Evolutionary conservation across 2,888 invertebrate species (phyloP).

Genomic region (Brachyptera putata): DNA sequence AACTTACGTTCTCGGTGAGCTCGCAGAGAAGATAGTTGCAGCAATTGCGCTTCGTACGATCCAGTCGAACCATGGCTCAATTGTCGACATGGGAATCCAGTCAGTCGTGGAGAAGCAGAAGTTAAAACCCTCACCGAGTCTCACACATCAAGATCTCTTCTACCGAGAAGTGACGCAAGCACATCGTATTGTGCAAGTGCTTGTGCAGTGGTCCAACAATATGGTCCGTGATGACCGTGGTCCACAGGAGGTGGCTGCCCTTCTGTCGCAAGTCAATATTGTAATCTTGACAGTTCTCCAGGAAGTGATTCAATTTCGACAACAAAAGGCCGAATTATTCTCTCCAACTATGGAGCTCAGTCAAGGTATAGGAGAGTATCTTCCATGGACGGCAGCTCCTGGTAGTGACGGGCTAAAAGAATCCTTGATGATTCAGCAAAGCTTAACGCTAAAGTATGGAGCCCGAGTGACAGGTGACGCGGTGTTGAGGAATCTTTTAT

Average conservation of each 20-base stretch:
- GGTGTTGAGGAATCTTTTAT: slow-evolving; percentile 54
- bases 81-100: slow-evolving; percentile 56
- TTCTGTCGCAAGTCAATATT: slow-evolving; percentile 55
- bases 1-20: slow-evolving; percentile 59
- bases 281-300: slow-evolving; percentile 57
- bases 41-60: slow-evolving; percentile 65
- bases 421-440: slow-evolving; percentile 48
- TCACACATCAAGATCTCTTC: slow-evolving; percentile 71
- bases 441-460: slow-evolving; percentile 44
- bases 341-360: slow-evolving; percentile 40
- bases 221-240: slow-evolving; percentile 56
- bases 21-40: slow-evolving; percentile 75
- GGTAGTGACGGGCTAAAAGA: slow-evolving; percentile 54
- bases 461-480: slow-evolving; percentile 54
- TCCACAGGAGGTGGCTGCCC: slow-evolving; percentile 52
- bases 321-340: slow-evolving; percentile 53
- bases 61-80: slow-evolving; percentile 45
- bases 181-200: slow-evolving; percentile 59
- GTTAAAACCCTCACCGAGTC: slow-evolving; percentile 46
- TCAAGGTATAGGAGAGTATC: slow-evolving; percentile 31
- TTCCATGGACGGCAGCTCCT: slow-evolving; percentile 70
- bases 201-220: slow-evolving; percentile 58
- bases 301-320: slow-evolving; percentile 61
- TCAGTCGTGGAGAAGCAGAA: slow-evolving; percentile 48
- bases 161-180: slow-evolving; percentile 66